phyloP scores from a whole-genome alignment of 2,888 invertebrate species.

The Netelia fuscicornis region DNA sequence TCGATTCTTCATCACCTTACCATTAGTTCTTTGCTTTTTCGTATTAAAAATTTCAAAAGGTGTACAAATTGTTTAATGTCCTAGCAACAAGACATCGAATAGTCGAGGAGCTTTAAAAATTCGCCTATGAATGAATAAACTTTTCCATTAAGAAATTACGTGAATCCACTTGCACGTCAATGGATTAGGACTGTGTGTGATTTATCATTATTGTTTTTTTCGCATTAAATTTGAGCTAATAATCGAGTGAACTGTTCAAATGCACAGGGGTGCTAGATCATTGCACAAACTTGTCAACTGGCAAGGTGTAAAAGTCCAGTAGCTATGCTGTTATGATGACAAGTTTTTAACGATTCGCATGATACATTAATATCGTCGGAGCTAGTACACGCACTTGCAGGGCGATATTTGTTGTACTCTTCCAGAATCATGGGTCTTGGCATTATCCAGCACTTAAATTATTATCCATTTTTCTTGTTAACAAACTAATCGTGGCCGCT shows the following conservation, averaged over 20 bases:
- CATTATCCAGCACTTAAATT: slow-evolving; percentile 66
- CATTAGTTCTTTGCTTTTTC: slow-evolving; percentile 63
- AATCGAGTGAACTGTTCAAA: slow-evolving; percentile 17
- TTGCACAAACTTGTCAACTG: slow-evolving; percentile 56
- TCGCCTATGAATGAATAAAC: slow-evolving; percentile 80
- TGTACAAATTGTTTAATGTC: slow-evolving; percentile 66
- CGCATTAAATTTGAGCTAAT: slow-evolving; percentile 52
- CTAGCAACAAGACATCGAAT: slow-evolving; percentile 73
- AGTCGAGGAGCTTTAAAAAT: slow-evolving; percentile 75
- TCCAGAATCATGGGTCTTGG: slow-evolving; percentile 52
- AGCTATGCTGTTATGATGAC: neutral
- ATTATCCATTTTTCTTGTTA: slow-evolving; percentile 42
- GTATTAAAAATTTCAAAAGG: slow-evolving; percentile 64
- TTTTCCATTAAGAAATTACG: slow-evolving; percentile 57
- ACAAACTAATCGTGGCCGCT: slow-evolving; percentile 68
- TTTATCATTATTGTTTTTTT: slow-evolving; percentile 51
- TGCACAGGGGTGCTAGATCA: slow-evolving; percentile 50
- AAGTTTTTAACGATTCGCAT: slow-evolving; percentile 31
- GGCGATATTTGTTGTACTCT: slow-evolving; percentile 50
- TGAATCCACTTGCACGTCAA: slow-evolving; percentile 30
- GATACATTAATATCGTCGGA: slow-evolving; percentile 39
- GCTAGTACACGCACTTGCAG: slow-evolving; percentile 2
- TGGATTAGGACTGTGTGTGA: slow-evolving; percentile 23
- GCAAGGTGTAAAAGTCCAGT: neutral
- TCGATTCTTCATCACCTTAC: slow-evolving; percentile 59